phyloP scores from a whole-genome alignment of 2,888 invertebrate genomes.

The Nomada goodeniana region DNA sequence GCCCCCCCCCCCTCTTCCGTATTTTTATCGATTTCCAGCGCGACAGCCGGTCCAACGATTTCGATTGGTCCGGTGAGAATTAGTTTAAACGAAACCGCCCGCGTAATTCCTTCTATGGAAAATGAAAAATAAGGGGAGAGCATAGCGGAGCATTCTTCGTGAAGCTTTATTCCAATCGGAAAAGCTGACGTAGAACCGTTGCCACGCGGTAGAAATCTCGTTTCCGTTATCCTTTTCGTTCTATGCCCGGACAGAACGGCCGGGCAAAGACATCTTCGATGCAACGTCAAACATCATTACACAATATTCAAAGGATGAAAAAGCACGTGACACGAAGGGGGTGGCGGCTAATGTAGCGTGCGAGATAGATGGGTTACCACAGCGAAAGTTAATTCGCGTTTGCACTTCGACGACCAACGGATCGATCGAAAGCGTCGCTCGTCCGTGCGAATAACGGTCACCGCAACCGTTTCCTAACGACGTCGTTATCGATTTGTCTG shows the following conservation, averaged over 20 bases:
- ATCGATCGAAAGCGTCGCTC: constrained; percentile 72
- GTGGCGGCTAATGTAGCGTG: constrained; percentile 81
- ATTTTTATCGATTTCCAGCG: not conserved
- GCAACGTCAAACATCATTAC: constrained; percentile 79
- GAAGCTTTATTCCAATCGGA: not conserved
- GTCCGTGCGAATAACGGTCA: constrained; percentile 74
- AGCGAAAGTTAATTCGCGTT: constrained; percentile 79
- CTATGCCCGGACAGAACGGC: not conserved
- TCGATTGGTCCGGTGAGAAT: constrained; percentile 26
- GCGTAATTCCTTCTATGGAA: not conserved
- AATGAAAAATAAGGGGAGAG: not conserved
- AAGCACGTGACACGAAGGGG: constrained; percentile 72
- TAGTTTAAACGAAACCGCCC: constrained; percentile 13
- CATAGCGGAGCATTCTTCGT: not conserved
- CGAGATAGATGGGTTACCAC: constrained; percentile 79
- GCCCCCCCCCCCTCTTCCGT: not conserved
- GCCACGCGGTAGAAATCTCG: constrained; percentile 3
- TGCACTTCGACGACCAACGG: constrained; percentile 74
- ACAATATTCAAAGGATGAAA: constrained; percentile 78
- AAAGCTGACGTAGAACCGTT: not conserved
- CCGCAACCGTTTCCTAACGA: constrained; percentile 74
- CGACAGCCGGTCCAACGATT: not conserved
- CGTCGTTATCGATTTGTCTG: constrained; percentile 73
- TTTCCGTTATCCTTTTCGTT: not conserved
- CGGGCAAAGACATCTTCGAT: constrained; percentile 68